phyloP scores from a whole-genome alignment of 1,140 invertebrate species.

The Trialeurodes vaporariorum region DNA sequence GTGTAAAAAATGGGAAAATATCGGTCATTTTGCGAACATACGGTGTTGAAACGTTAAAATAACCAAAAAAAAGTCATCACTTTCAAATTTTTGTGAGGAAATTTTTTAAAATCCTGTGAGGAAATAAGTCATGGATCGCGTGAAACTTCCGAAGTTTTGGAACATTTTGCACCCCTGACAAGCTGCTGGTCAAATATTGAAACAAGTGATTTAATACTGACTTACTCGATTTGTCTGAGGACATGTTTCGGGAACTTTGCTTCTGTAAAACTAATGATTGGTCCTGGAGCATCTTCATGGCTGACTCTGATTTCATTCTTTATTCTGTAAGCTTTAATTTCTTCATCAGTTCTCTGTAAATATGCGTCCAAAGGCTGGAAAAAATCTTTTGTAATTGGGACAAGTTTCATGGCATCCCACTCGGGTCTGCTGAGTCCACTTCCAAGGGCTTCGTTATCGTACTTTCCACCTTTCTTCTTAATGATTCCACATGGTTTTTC shows the following conservation, averaged over 20 bases:
- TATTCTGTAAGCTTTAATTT: background rate
- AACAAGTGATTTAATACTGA: too few species aligned
- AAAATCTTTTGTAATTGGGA: slow-evolving; percentile 82
- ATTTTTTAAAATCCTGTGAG: too few species aligned
- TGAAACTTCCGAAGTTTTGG: too few species aligned
- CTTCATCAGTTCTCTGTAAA: slow-evolving; percentile 15
- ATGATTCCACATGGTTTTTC: background rate
- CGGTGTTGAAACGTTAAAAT: too few species aligned
- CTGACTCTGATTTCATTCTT: slow-evolving; percentile 5
- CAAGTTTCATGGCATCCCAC: slow-evolving; percentile 63
- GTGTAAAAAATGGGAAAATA: too few species aligned
- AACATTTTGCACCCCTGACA: too few species aligned
- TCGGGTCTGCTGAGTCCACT: slow-evolving; percentile 63
- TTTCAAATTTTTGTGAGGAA: too few species aligned
- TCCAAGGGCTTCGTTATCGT: background rate
- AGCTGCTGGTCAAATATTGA: too few species aligned
- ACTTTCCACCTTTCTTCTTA: background rate
- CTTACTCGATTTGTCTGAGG: slow-evolving; percentile 34
- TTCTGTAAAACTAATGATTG: slow-evolving; percentile 72
- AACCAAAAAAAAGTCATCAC: too few species aligned
- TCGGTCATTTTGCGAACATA: too few species aligned
- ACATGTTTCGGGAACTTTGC: slow-evolving; percentile 72
- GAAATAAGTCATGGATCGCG: too few species aligned
- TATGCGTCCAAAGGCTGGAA: slow-evolving; percentile 31
- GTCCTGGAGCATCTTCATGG: slow-evolving; percentile 26